Evolutionary conservation across 1,140 invertebrate genomes (phyloP), one percentile per base, ranked within the genome.

Genomic region (Caerostris darwini): DNA sequence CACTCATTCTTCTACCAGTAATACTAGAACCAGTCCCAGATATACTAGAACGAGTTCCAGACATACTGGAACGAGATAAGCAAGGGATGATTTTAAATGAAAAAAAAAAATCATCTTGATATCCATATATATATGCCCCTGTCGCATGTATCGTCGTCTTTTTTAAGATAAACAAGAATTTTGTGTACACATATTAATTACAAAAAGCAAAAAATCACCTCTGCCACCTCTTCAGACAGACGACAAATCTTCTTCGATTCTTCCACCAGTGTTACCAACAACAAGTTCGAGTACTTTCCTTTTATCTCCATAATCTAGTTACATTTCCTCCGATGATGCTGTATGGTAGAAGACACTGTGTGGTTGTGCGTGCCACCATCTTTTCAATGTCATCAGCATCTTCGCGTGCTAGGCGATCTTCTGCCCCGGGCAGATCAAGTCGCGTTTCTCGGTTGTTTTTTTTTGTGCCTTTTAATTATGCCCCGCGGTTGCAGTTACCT

Each of bases 381-480:
- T 58, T 83, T 83, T 83, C 90, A 83, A 83, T 92, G 90, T 83
- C 90, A 92, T 92, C 90, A 87, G 54, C 92, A 93, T 93, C 92
- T 64, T 93, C 82, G 64, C 86, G 86, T 88, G 86, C 58, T 14
- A 12, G 57, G 56, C 50, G 57, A 64, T 64, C 86, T 88, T 67
- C 58, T n/a, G 69, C 69, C 85, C 92, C 53, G 58, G 92, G 92
- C 83, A 57, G 86, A 58, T 19, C 92, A 81, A 19, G 85, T 94
- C 92, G 92, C 92, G 85, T 77, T 93, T 93, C 82, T 85, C 54
- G n/a, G 86, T 64, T 85, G 86, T 64, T 85, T 92, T 92, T 85
- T 92, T 92, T 93, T 71, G 54, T 56, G 53, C 53, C 86, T 89
- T 88, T 94, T 94, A 94, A 94, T 94, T 94, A 34, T 81, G 91